Percentiles rank a stretch among this genome's conserved stretches.
Conservation (phyloP, 2,113 vertebrate species). For the Pampusana beccarii region DNA sequence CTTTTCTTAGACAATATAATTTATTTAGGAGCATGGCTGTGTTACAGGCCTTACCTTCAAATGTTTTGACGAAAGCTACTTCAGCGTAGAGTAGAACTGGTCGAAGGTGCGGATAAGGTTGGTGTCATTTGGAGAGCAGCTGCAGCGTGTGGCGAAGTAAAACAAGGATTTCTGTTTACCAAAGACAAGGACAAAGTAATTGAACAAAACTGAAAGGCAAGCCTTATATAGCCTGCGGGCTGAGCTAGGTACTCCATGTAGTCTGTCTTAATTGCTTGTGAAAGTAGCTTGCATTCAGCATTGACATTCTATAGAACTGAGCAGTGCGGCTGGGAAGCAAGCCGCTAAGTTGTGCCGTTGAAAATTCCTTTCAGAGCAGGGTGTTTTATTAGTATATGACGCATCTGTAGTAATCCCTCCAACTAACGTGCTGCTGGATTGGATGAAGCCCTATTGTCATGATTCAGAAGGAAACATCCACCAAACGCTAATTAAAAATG, state of each 20-base stretch:
- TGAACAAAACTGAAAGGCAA: constrained; percentile 1
- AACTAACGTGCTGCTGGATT: not conserved
- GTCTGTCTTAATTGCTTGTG: constrained; percentile 34
- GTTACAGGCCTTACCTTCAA: not conserved
- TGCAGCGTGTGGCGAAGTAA: not conserved
- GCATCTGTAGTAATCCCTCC: not conserved
- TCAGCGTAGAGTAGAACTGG: not conserved
- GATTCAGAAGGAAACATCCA: not conserved
- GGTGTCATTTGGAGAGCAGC: not conserved
- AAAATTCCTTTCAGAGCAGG: not conserved
- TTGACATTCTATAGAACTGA: not conserved
- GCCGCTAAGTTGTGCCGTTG: not conserved
- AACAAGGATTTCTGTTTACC: not conserved
- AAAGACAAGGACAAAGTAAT: constrained; percentile 3
- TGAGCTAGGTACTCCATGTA: constrained; percentile 33
- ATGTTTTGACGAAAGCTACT: not conserved
- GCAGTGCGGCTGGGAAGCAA: not conserved
- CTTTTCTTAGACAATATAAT: not conserved
- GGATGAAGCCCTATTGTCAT: not conserved
- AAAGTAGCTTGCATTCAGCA: constrained; percentile 9
- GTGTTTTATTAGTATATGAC: not conserved
- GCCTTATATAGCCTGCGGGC: not conserved
- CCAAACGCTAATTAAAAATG: not conserved
- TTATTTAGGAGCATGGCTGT: not conserved
- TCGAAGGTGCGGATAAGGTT: rapidly evolving